Base-by-base conservation (phyloP, 1,140 invertebrate species). In the Drosophila simulans region DNA sequence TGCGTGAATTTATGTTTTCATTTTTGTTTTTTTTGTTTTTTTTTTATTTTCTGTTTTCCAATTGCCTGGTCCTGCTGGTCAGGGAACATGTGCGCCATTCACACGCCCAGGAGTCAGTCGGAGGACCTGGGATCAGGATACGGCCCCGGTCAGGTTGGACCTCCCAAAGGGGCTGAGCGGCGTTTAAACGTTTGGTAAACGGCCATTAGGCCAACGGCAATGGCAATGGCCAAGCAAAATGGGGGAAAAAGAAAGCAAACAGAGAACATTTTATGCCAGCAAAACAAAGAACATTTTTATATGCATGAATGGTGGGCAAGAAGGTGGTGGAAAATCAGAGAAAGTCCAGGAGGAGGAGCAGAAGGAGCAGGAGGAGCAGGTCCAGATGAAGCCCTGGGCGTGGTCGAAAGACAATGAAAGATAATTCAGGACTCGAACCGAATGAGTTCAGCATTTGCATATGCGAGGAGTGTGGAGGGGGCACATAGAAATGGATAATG, bases 1-100 rank as follows among this genome's bases (percentile, higher is more conserved):
- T 80, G 80, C 80, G 80, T 84, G 64, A 83, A 83, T 83, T 83
- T 84, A 83, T 83, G 81, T 62, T 83, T 80, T 83, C 55, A 48
- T 82, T 60, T 77, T 56, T 55, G 40, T 62, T 40, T 5, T 5
- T 35, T 11, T 25, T 22, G 13, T 25, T 40, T 20, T 37, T 27
- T 15, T 13, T 25, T 39, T 39, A 13, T 39, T 39, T 60, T 77
- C 49, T 55, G 43, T 62, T 25, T 62, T 11, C 15, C 52, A 20
- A 17, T 40, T 49, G 37, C 25, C 46, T 35, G 25, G 2, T 39
- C 0, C n/a, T 31, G 4, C 60, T 69, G 70, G 27, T 25, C 11
- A 11, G 64, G 53, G 65, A 81, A 74, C 80, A 82, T 83, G 74
- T 82, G 79, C 68, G 39, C 43, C 79, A 83, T 82, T 82, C 80